Evolutionary conservation across 2,888 invertebrate species (phyloP).

Genomic region (Trichopoda pennipes): DNA sequence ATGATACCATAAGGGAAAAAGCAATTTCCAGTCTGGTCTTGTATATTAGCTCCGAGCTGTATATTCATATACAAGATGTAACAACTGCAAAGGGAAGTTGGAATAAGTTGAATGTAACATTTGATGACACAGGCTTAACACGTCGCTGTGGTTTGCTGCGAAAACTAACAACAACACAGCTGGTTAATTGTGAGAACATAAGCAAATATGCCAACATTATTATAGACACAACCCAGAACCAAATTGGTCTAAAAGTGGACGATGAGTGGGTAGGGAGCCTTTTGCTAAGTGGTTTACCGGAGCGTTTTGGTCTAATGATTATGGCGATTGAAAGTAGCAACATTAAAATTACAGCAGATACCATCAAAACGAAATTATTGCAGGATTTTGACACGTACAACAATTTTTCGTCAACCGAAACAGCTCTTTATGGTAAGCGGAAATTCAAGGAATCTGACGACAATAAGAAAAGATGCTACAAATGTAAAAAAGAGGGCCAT

Average conservation of each 20-base stretch:
- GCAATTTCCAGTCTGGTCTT: slow-evolving; percentile 41
- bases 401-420: too few species aligned
- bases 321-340: neutral
- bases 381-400: too few species aligned
- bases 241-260: neutral
- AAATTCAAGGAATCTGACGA: too few species aligned
- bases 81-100: slow-evolving; percentile 36
- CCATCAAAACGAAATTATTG: too few species aligned
- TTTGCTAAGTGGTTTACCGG: neutral
- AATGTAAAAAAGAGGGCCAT: slow-evolving; percentile 12
- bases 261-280: neutral
- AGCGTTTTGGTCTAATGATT: neutral
- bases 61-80: slow-evolving; percentile 41
- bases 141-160: neutral
- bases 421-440: too few species aligned
- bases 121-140: slow-evolving; percentile 51
- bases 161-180: neutral
- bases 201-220: neutral
- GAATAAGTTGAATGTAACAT: slow-evolving; percentile 23
- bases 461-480: neutral
- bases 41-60: slow-evolving; percentile 26
- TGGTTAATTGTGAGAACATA: neutral
- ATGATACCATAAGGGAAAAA: neutral
- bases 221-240: neutral
- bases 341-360: neutral